Evolutionary conservation across 2,797 vertebrate genomes (phyloP).

Genomic region (Phalloptychus januarius): DNA sequence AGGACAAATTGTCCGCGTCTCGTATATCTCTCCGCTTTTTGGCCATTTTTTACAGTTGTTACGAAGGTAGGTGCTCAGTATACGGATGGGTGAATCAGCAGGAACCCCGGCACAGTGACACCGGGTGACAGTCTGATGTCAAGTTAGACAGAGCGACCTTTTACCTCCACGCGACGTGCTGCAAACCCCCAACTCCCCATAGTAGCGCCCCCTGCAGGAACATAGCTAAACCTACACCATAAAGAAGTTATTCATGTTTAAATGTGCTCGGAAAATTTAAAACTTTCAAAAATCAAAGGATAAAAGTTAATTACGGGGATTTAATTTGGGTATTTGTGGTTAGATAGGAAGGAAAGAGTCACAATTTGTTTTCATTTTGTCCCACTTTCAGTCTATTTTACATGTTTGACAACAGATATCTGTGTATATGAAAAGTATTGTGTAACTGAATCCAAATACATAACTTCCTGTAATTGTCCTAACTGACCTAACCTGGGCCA

Average conservation of each 20-base stretch:
- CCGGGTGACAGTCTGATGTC: constrained; percentile 54
- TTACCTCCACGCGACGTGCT: constrained; percentile 35
- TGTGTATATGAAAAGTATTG: neutral
- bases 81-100: no score
- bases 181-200: neutral
- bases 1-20: constrained; percentile 58
- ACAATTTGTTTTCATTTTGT: neutral
- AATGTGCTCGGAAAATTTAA: neutral
- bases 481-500: no score
- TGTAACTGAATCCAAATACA: neutral
- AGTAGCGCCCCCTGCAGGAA: constrained; percentile 49
- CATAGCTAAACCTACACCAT: neutral
- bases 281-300: neutral
- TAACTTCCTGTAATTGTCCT: neutral
- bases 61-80: neutral
- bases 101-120: constrained; percentile 18
- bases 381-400: neutral
- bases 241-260: neutral
- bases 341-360: neutral
- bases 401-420: neutral
- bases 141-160: constrained; percentile 55
- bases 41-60: constrained; percentile 55
- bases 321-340: neutral
- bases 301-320: neutral
- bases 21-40: constrained; percentile 78